phyloP scores from a whole-genome alignment of 1,140 invertebrate species.

The Coptotermes formosanus region DNA sequence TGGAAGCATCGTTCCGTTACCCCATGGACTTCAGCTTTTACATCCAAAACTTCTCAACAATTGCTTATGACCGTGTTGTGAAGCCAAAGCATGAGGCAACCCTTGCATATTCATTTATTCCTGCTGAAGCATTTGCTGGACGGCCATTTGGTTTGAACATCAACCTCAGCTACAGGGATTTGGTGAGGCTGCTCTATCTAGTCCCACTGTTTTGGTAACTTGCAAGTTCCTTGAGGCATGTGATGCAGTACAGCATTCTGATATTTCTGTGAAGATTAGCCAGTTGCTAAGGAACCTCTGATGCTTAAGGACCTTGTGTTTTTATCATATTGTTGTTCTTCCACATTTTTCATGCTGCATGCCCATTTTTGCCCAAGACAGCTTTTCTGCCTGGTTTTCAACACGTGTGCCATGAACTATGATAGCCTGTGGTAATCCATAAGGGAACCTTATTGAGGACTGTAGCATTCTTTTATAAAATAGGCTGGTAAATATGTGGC shows the following conservation, averaged over 20 bases:
- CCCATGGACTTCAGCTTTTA: slow-evolving; percentile 98
- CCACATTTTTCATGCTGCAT: no score
- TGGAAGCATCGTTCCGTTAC: slow-evolving; percentile 97
- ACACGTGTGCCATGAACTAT: no score
- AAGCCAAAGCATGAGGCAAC: slow-evolving; percentile 91
- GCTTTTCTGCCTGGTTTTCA: no score
- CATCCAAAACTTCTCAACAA: slow-evolving; percentile 95
- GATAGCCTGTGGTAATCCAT: no score
- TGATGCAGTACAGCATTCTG: background rate
- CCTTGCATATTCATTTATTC: slow-evolving; percentile 91
- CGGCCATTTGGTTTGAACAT: slow-evolving; percentile 94
- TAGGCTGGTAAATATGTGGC: no score
- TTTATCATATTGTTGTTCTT: background rate
- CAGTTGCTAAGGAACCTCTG: background rate
- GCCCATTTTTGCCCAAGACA: no score
- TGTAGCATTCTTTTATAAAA: no score
- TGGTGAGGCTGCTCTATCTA: slow-evolving; percentile 51
- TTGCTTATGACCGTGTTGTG: slow-evolving; percentile 86
- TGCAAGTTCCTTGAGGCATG: background rate
- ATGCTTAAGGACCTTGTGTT: background rate
- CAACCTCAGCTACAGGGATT: slow-evolving; percentile 90
- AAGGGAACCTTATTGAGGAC: no score
- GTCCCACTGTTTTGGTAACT: background rate
- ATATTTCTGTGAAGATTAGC: background rate
- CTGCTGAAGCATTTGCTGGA: slow-evolving; percentile 92